These are phyloP conservation scores for Morelia viridis DNA, from an alignment of 2,797 vertebrate genomes.

Conservation along the genomic window DNA sequence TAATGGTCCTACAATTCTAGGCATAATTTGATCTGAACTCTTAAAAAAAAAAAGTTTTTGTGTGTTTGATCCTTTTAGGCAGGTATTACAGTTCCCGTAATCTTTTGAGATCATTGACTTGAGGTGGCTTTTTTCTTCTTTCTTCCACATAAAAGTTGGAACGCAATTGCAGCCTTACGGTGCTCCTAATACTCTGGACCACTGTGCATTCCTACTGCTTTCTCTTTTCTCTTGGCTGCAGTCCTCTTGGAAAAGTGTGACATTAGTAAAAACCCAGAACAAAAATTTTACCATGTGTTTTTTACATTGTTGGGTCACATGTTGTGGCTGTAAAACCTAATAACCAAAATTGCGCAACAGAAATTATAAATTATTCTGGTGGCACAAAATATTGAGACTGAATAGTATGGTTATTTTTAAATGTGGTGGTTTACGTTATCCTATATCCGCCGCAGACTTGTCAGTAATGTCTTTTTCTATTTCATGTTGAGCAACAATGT, in stretches of 20 bases:
- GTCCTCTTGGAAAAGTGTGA: conserved; percentile 3
- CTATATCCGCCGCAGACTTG: background rate
- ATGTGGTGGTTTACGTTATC: background rate
- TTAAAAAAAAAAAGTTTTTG: conserved; percentile 10
- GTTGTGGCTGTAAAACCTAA: conserved; percentile 6
- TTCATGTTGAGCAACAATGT: conserved; percentile 6
- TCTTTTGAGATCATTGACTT: conserved; percentile 2
- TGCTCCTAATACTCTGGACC: conserved; percentile 10
- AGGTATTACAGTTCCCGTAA: background rate
- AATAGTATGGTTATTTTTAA: conserved; percentile 12
- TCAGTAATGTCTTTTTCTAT: background rate
- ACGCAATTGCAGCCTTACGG: conserved; percentile 10
- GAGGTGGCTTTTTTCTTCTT: background rate
- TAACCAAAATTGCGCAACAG: conserved; percentile 6
- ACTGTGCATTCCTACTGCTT: background rate
- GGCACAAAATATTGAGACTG: conserved; percentile 1
- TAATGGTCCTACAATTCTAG: background rate
- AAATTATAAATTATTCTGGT: background rate
- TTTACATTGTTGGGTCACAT: conserved; percentile 5
- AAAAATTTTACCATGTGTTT: conserved; percentile 24
- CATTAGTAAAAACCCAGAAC: conserved; percentile 6
- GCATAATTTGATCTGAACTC: conserved; percentile 17
- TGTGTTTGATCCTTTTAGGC: conserved; percentile 12
- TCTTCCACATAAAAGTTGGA: background rate
- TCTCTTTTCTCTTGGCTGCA: conserved; percentile 2